Evolutionary conservation across 2,888 invertebrate genomes (phyloP).

Genomic region (Ormyrus thymus): DNA sequence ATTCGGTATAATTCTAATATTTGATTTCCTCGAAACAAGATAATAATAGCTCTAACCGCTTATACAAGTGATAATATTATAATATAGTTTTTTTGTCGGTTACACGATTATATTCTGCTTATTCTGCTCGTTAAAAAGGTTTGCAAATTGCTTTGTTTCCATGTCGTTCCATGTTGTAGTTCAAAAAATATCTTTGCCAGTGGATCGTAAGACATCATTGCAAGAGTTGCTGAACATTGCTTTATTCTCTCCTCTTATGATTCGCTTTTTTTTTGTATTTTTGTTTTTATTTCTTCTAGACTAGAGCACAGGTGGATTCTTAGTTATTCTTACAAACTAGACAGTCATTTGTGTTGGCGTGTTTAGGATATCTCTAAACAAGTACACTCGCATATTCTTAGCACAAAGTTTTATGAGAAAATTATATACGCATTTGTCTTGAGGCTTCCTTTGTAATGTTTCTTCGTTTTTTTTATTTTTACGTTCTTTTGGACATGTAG

Average conservation of each 20-base stretch:
- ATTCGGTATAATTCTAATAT: neutral
- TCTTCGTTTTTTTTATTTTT: slow-evolving; percentile 49
- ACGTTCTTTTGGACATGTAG: slow-evolving; percentile 6
- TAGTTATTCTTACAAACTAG: slow-evolving; percentile 51
- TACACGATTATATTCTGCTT: slow-evolving; percentile 43
- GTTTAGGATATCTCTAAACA: slow-evolving; percentile 54
- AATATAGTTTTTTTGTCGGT: slow-evolving; percentile 24
- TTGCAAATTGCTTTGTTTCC: slow-evolving; percentile 34
- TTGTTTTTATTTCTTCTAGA: slow-evolving; percentile 19
- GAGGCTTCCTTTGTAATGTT: slow-evolving; percentile 52
- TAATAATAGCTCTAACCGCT: neutral
- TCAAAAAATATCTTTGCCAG: slow-evolving; percentile 49
- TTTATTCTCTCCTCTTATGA: slow-evolving; percentile 10
- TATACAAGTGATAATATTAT: neutral
- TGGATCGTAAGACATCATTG: slow-evolving; percentile 27
- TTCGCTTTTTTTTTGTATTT: neutral
- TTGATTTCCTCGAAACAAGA: neutral
- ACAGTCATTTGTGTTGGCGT: slow-evolving; percentile 57
- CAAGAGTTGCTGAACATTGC: slow-evolving; percentile 19
- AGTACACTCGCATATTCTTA: slow-evolving; percentile 46
- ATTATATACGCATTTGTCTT: slow-evolving; percentile 46
- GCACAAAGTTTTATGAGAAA: slow-evolving; percentile 41
- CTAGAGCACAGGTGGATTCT: slow-evolving; percentile 43
- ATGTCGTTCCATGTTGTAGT: slow-evolving; percentile 16
- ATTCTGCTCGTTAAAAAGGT: slow-evolving; percentile 47